Conservation (phyloP, 2,113 vertebrate species). For the Heterocephalus glaber region DNA sequence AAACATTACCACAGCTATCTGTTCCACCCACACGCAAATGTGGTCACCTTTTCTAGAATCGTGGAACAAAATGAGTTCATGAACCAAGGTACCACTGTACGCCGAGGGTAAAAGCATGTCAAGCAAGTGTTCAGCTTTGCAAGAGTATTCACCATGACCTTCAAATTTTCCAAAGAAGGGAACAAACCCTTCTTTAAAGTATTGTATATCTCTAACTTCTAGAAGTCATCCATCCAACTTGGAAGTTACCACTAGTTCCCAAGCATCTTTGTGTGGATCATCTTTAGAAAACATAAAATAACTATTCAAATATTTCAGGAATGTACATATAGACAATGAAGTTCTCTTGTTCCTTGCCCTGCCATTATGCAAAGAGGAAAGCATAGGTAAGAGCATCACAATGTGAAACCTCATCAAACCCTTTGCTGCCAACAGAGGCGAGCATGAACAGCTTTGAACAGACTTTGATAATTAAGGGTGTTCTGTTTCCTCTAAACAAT, state of each 20-base stretch:
- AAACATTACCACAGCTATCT: not conserved
- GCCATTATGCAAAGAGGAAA: slow-evolving; percentile 71
- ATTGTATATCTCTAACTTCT: slow-evolving; percentile 74
- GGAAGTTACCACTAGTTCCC: slow-evolving; percentile 76
- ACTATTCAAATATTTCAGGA: slow-evolving; percentile 64
- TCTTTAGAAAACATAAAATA: slow-evolving; percentile 81
- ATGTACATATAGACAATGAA: not conserved
- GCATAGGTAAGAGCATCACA: slow-evolving; percentile 62
- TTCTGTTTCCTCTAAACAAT: slow-evolving; percentile 83
- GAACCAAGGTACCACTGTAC: not conserved
- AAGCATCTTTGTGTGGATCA: not conserved
- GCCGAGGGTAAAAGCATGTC: not conserved
- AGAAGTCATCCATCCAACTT: slow-evolving; percentile 80
- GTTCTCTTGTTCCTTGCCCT: slow-evolving; percentile 49
- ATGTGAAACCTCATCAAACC: slow-evolving; percentile 81
- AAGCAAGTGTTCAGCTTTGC: not conserved
- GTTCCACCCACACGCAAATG: not conserved
- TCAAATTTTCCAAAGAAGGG: not conserved
- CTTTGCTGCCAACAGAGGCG: slow-evolving; percentile 76
- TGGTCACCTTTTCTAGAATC: not conserved
- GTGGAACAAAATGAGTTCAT: not conserved
- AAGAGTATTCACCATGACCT: not conserved
- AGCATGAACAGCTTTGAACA: slow-evolving; percentile 77
- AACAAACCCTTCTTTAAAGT: not conserved
- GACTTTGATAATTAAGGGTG: slow-evolving; percentile 83